A percentile compares a stretch with the other conserved stretches of the same genome.
phyloP scores from a whole-genome alignment of 2,888 invertebrate species.

The Tiliacea citrago region DNA sequence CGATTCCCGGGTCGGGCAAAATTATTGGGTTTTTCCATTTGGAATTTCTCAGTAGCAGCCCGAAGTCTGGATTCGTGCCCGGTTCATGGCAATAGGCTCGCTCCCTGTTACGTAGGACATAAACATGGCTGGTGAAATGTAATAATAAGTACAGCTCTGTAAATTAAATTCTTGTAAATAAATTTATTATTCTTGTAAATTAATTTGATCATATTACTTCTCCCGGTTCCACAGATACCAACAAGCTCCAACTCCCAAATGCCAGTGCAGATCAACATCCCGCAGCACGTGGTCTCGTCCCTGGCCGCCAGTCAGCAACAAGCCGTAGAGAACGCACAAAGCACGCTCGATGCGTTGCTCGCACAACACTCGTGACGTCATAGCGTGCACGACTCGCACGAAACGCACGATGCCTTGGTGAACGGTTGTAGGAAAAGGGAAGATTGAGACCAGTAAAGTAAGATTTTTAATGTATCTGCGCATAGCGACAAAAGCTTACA shows the following conservation, averaged over 20 bases:
- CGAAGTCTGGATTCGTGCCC: too few species aligned
- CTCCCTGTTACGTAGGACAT: too few species aligned
- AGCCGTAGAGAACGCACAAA: constrained; percentile 73
- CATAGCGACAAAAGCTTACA: not conserved
- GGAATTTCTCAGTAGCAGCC: too few species aligned
- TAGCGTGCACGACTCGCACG: not conserved
- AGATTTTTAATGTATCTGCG: not conserved
- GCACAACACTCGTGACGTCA: constrained; percentile 83
- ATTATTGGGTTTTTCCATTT: too few species aligned
- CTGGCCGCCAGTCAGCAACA: constrained; percentile 73
- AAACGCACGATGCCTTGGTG: not conserved
- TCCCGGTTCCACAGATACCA: constrained; percentile 87
- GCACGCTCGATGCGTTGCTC: constrained; percentile 82
- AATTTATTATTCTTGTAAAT: too few species aligned
- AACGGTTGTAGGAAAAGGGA: constrained; percentile 2
- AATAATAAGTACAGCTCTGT: too few species aligned
- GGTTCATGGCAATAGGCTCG: too few species aligned
- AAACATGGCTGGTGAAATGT: too few species aligned
- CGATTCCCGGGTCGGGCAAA: too few species aligned
- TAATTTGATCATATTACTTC: not conserved
- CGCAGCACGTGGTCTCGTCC: constrained; percentile 88
- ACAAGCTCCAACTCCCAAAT: constrained; percentile 90
- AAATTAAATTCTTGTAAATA: too few species aligned
- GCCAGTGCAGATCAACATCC: constrained; percentile 93
- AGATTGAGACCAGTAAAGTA: not conserved